Percentiles rank a stretch among this genome's conserved stretches.
Evolutionary conservation across 53 echinoderm and acorn worm species (phyloP).

Genomic region (Crossaster papposus): DNA sequence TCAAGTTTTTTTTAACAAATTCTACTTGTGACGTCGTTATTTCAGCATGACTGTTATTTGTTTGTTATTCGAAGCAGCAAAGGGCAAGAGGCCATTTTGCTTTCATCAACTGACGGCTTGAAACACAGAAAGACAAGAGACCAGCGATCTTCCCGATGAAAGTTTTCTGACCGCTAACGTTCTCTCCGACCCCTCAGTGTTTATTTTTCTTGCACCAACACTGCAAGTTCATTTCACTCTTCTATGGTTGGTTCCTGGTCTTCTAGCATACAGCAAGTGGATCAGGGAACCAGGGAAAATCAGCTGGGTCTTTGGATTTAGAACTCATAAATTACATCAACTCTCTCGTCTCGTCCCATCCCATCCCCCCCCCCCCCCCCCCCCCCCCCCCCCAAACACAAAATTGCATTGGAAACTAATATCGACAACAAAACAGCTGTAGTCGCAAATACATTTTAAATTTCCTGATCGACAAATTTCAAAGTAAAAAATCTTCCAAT

Average conservation of each 20-base stretch:
- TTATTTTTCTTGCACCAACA: slow-evolving; percentile 30
- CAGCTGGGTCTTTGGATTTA: background rate
- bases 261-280: background rate
- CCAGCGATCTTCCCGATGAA: background rate
- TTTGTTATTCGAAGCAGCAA: background rate
- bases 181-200: background rate
- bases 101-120: background rate
- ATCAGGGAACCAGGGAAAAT: background rate
- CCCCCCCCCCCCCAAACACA: too few species aligned
- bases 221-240: slow-evolving; percentile 33
- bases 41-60: background rate
- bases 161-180: background rate
- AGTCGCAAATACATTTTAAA: too few species aligned
- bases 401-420: too few species aligned
- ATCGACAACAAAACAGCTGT: too few species aligned
- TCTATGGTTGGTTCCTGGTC: slow-evolving; percentile 6
- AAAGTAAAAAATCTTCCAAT: too few species aligned
- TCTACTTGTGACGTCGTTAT: background rate
- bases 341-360: background rate
- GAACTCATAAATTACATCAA: background rate
- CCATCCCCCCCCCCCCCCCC: too few species aligned
- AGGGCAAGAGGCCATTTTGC: background rate
- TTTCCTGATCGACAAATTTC: too few species aligned
- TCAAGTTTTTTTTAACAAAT: background rate
- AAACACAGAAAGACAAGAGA: background rate